phyloP scores from a whole-genome alignment of 2,113 vertebrate species.

The Plectropomus leopardus region DNA sequence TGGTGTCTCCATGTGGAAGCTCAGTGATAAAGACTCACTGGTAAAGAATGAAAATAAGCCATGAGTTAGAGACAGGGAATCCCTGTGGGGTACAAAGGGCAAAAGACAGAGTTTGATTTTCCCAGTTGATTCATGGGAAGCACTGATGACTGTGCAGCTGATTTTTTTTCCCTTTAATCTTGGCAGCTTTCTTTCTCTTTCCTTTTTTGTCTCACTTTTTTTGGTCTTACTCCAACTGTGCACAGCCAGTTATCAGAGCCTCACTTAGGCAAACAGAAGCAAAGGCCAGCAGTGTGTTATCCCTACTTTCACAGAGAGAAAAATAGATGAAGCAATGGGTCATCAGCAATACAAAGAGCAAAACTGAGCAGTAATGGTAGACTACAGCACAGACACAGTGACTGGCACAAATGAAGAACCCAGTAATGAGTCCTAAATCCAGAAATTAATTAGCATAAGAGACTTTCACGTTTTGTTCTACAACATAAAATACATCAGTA shows the following conservation, averaged over 20 bases:
- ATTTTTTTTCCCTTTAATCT: background rate
- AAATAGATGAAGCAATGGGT: slow-evolving; percentile 18
- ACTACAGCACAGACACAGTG: background rate
- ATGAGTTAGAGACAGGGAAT: slow-evolving; percentile 34
- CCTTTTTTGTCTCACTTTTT: slow-evolving; percentile 21
- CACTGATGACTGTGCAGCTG: background rate
- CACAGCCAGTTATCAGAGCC: slow-evolving; percentile 57
- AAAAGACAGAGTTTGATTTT: slow-evolving; percentile 9
- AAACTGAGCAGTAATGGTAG: background rate
- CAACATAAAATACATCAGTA: no score
- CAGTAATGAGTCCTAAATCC: no score
- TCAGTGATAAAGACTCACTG: slow-evolving; percentile 26
- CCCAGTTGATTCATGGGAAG: slow-evolving; percentile 36
- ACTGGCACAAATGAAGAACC: background rate
- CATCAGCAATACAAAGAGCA: no score
- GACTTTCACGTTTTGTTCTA: no score
- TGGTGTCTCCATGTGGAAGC: background rate
- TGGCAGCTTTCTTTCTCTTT: background rate
- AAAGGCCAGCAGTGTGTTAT: slow-evolving; percentile 30
- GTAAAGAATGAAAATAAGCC: slow-evolving; percentile 43
- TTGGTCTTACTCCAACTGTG: slow-evolving; percentile 48
- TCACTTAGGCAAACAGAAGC: slow-evolving; percentile 67
- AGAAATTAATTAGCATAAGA: no score
- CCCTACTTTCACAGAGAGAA: slow-evolving; percentile 20
- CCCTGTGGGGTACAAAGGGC: slow-evolving; percentile 13